These are phyloP conservation scores for Polymixis flavicincta DNA, from an alignment of 2,888 invertebrate genomes.

Conservation along the genomic window DNA sequence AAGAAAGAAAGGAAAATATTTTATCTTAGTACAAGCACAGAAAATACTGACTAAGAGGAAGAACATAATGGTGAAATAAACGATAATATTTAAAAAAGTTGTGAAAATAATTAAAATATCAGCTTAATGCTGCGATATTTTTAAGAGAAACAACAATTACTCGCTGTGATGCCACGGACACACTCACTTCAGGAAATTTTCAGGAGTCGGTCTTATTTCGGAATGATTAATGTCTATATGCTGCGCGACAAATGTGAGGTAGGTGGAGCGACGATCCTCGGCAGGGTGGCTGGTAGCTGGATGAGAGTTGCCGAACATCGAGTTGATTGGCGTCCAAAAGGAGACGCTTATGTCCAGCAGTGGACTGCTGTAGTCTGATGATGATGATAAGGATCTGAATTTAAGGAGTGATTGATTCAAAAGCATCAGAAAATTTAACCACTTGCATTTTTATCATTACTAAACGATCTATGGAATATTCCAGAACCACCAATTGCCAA, in stretches of 20 bases:
- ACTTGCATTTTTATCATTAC: neutral
- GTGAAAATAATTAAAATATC: too few relatives aligned
- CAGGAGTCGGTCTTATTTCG: neutral
- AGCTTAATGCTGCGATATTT: too few relatives aligned
- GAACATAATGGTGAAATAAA: too few relatives aligned
- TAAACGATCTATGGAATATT: conserved; percentile 23
- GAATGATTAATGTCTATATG: neutral
- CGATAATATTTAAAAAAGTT: too few relatives aligned
- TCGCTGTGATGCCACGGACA: too few relatives aligned
- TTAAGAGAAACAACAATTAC: too few relatives aligned
- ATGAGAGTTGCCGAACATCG: neutral
- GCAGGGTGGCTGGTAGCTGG: neutral
- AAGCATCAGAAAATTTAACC: neutral
- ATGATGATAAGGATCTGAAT: neutral
- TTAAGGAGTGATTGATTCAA: neutral
- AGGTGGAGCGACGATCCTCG: neutral
- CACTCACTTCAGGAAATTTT: too few relatives aligned
- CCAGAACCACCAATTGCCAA: conserved; percentile 22
- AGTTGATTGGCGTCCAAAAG: neutral
- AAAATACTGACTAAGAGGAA: too few relatives aligned
- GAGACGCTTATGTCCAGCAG: neutral
- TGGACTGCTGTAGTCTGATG: too few relatives aligned
- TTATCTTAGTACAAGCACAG: too few relatives aligned
- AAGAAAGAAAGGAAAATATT: too few relatives aligned
- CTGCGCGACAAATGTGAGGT: neutral